Conservation (phyloP, 2,888 invertebrate genomes). For the Exocentrus adspersus region DNA sequence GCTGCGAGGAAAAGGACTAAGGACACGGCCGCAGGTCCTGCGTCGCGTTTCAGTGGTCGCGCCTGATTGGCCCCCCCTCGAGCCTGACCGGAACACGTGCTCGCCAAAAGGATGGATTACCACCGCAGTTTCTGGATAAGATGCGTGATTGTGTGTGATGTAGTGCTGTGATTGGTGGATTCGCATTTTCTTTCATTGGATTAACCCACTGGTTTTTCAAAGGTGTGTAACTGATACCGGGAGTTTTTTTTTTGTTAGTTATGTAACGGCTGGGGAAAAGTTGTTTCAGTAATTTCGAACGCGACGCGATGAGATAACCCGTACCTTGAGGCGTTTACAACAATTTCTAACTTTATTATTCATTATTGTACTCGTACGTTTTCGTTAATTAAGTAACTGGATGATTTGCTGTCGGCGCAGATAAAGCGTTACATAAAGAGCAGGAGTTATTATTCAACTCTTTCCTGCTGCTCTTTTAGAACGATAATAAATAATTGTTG, state of each 20-base stretch:
- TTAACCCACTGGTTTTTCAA: slow-evolving; percentile 25
- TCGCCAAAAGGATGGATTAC: slow-evolving; percentile 53
- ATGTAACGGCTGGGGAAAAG: slow-evolving; percentile 23
- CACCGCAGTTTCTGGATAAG: slow-evolving; percentile 55
- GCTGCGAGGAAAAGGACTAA: slow-evolving; percentile 15
- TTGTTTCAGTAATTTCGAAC: slow-evolving; percentile 24
- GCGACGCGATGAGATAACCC: slow-evolving; percentile 10
- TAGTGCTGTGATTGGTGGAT: slow-evolving; percentile 47
- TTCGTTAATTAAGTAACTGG: not conserved
- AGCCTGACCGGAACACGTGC: slow-evolving; percentile 21
- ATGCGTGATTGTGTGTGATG: slow-evolving; percentile 57
- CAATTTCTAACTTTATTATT: too few relatives aligned
- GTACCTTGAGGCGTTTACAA: not conserved
- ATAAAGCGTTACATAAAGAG: not conserved
- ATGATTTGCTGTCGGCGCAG: not conserved
- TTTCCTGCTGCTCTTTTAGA: not conserved
- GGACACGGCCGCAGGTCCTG: slow-evolving; percentile 5
- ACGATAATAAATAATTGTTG: too few relatives aligned
- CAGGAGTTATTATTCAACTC: not conserved
- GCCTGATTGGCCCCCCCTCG: slow-evolving; percentile 4
- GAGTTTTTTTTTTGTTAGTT: slow-evolving; percentile 25
- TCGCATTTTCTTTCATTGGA: slow-evolving; percentile 27
- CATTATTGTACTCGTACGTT: slow-evolving; percentile 1
- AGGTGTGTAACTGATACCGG: slow-evolving; percentile 37
- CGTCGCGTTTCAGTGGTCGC: slow-evolving; percentile 12